Conservation (phyloP, 2,888 invertebrate genomes). For the Philaethria dido region DNA sequence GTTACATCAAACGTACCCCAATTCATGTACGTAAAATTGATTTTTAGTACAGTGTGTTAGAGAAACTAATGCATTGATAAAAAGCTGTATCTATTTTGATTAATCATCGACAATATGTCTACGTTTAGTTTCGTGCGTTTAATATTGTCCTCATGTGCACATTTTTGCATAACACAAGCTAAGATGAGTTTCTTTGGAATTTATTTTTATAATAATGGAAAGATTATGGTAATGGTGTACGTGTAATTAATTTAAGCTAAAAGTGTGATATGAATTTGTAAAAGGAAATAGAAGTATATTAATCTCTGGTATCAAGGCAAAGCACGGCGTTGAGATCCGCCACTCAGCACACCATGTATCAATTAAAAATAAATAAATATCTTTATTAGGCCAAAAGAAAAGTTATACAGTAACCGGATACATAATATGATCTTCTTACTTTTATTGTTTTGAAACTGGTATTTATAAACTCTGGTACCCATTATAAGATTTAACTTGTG, state of each 20-base stretch:
- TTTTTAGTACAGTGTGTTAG: neutral
- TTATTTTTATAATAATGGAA: slow-evolving; percentile 2
- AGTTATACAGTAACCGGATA: no score
- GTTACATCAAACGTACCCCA: neutral
- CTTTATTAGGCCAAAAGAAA: no score
- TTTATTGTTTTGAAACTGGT: no score
- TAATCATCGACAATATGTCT: slow-evolving; percentile 50
- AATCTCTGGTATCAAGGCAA: no score
- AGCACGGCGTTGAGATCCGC: no score
- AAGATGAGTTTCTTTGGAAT: slow-evolving; percentile 13
- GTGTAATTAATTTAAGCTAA: neutral
- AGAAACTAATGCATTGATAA: slow-evolving; percentile 3
- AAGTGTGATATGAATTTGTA: slow-evolving; percentile 10
- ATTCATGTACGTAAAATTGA: neutral
- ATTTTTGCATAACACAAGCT: slow-evolving; percentile 48
- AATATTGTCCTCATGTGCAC: slow-evolving; percentile 44
- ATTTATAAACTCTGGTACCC: no score
- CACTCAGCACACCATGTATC: no score
- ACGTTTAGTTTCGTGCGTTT: slow-evolving; percentile 43
- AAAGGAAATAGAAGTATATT: neutral
- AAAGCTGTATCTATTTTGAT: slow-evolving; percentile 44
- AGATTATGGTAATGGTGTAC: slow-evolving; percentile 1
- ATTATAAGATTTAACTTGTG: no score
- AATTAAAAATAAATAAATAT: no score
- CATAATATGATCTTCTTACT: no score